Evolutionary conservation across 92 coral and sea anemone species (phyloP).

Genomic region (Micromussa lordhowensis): DNA sequence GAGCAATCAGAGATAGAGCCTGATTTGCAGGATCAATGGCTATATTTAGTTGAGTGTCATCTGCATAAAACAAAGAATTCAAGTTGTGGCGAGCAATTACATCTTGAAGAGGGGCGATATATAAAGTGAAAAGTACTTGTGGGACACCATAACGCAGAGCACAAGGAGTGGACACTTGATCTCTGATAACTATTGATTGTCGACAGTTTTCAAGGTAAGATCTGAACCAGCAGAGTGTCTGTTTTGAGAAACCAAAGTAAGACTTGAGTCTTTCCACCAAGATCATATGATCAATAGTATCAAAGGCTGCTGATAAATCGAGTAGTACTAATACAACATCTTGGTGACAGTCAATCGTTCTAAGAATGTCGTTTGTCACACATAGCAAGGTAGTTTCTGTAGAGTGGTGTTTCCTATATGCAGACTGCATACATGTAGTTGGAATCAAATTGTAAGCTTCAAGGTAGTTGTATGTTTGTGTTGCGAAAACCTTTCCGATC

Average conservation of each 20-base stretch:
- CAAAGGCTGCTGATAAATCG: background rate
- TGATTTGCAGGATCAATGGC: slow-evolving; percentile 22
- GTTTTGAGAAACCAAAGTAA: too few relatives aligned
- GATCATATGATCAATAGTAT: slow-evolving; percentile 19
- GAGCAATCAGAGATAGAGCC: background rate
- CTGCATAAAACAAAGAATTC: slow-evolving; percentile 20
- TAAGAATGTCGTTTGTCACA: slow-evolving; percentile 27
- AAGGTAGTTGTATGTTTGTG: background rate
- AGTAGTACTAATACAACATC: too few relatives aligned
- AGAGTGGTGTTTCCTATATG: slow-evolving; percentile 11
- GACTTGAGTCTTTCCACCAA: slow-evolving; percentile 26
- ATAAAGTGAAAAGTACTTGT: too few relatives aligned
- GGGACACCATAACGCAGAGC: too few relatives aligned
- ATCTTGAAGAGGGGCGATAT: too few relatives aligned
- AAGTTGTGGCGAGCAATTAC: too few relatives aligned
- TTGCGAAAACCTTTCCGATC: slow-evolving; percentile 28
- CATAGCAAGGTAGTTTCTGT: slow-evolving; percentile 13
- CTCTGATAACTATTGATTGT: background rate
- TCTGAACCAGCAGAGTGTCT: background rate
- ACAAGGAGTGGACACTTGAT: background rate
- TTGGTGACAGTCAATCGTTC: too few relatives aligned
- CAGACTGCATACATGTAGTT: slow-evolving; percentile 10
- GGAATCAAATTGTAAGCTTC: background rate
- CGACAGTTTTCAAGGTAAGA: too few relatives aligned
- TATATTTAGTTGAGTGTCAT: slow-evolving; percentile 35